Conservation (phyloP, 2,113 vertebrate species). For the Cololabis saira region DNA sequence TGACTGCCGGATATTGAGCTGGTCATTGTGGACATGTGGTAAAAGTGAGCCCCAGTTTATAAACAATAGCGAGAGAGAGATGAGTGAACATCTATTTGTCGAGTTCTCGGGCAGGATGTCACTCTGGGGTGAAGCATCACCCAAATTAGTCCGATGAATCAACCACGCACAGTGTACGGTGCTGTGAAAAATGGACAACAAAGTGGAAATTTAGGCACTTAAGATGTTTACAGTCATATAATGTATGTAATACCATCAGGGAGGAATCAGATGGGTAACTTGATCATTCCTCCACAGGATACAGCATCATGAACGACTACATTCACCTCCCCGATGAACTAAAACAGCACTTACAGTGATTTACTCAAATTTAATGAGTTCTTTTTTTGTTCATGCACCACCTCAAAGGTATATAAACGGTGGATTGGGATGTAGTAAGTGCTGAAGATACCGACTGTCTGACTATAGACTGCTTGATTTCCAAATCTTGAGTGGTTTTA, state of each 20-base stretch:
- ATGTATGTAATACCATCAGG: neutral
- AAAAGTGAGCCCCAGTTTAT: constrained; percentile 48
- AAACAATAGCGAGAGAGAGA: constrained; percentile 25
- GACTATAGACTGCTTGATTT: too few relatives aligned
- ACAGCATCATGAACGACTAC: too few relatives aligned
- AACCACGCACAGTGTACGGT: neutral
- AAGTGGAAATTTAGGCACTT: constrained; percentile 5
- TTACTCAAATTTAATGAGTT: neutral
- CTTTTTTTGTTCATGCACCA: too few relatives aligned
- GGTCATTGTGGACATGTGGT: constrained; percentile 23
- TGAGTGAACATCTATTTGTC: constrained; percentile 38
- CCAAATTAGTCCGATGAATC: neutral
- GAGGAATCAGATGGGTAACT: too few relatives aligned
- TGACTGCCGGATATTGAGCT: constrained; percentile 37
- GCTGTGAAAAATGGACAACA: neutral
- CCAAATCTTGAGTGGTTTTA: too few relatives aligned
- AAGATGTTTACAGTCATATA: neutral
- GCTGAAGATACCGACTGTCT: too few relatives aligned
- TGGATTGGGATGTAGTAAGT: too few relatives aligned
- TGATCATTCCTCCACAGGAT: too few relatives aligned
- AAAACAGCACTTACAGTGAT: too few relatives aligned
- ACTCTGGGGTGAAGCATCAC: constrained; percentile 15
- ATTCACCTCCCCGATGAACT: too few relatives aligned
- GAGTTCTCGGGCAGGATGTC: constrained; percentile 13
- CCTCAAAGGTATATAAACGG: too few relatives aligned